Percentiles rank a stretch among this genome's conserved stretches.
These are phyloP conservation scores for Stictonetta naevosa DNA, from an alignment of 2,113 vertebrate species.

Conservation along the genomic window DNA sequence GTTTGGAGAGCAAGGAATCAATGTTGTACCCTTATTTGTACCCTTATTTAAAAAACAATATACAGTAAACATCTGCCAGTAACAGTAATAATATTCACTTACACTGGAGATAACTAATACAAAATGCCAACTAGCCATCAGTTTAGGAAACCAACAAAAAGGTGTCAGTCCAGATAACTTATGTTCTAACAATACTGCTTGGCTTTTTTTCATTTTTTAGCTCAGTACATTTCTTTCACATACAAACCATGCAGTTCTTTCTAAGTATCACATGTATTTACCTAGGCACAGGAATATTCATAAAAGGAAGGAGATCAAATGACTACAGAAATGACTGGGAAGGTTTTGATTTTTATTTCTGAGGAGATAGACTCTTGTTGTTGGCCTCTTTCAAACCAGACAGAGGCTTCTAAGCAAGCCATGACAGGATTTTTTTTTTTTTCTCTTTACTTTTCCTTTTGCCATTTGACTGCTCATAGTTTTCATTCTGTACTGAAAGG, in stretches of 20 bases:
- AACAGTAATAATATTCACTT: background rate
- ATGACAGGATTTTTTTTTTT: background rate
- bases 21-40: conserved; percentile 55
- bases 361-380: background rate
- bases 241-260: background rate
- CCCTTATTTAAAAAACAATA: conserved; percentile 75
- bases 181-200: background rate
- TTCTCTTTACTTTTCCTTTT: background rate
- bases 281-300: background rate
- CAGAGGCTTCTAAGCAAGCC: background rate
- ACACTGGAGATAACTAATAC: conserved; percentile 28
- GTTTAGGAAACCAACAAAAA: background rate
- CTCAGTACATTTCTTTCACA: background rate
- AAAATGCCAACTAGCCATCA: background rate
- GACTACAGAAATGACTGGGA: background rate
- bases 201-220: background rate
- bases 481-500: conserved; percentile 12
- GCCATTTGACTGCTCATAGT: conserved; percentile 1
- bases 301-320: background rate
- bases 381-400: conserved; percentile 11
- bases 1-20: conserved; percentile 51
- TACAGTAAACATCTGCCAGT: conserved; percentile 55
- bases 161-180: background rate
- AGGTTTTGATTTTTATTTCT: conserved; percentile 18
- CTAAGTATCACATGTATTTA: background rate